Conservation (phyloP, 2,888 invertebrate species). For the Ethmia dodecea region DNA sequence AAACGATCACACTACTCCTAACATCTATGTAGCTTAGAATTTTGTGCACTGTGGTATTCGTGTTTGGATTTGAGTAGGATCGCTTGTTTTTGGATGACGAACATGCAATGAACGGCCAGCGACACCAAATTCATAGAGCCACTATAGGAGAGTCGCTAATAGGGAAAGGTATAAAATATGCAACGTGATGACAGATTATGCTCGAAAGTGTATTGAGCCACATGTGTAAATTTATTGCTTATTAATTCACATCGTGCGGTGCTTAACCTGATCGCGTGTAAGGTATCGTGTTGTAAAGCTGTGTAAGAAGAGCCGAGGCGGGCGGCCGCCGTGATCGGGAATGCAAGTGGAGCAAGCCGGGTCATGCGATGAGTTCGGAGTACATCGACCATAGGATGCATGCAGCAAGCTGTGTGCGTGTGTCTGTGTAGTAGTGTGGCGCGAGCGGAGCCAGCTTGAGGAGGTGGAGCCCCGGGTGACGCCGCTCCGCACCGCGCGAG, state of each 20-base stretch:
- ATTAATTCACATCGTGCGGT: conserved; percentile 53
- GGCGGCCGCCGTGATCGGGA: conserved; percentile 71
- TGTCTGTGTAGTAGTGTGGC: conserved; percentile 60
- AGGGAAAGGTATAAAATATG: conserved; percentile 79
- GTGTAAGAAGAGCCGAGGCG: conserved; percentile 50
- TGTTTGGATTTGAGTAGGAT: conserved; percentile 49
- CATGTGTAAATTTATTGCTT: conserved; percentile 44
- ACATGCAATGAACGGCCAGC: conserved; percentile 69
- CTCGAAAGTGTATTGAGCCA: conserved; percentile 62
- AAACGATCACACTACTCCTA: conserved; percentile 45
- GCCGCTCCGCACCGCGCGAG: conserved; percentile 33
- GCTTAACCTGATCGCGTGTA: conserved; percentile 70
- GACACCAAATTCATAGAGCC: conserved; percentile 59
- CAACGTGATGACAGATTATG: conserved; percentile 65
- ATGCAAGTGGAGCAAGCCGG: conserved; percentile 72
- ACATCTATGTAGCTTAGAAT: conserved; percentile 42
- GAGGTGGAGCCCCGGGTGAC: conserved; percentile 47
- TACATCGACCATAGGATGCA: conserved; percentile 57
- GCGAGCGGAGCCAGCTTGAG: conserved; percentile 75
- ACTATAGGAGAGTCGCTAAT: conserved; percentile 66
- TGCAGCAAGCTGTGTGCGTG: conserved; percentile 64
- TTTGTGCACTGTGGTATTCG: conserved; percentile 56
- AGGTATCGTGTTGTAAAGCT: conserved; percentile 72
- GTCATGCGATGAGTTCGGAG: conserved; percentile 64
- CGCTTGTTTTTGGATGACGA: conserved; percentile 55